phyloP scores from a whole-genome alignment of 2,797 vertebrate species.

The Urocyon cinereoargenteus region DNA sequence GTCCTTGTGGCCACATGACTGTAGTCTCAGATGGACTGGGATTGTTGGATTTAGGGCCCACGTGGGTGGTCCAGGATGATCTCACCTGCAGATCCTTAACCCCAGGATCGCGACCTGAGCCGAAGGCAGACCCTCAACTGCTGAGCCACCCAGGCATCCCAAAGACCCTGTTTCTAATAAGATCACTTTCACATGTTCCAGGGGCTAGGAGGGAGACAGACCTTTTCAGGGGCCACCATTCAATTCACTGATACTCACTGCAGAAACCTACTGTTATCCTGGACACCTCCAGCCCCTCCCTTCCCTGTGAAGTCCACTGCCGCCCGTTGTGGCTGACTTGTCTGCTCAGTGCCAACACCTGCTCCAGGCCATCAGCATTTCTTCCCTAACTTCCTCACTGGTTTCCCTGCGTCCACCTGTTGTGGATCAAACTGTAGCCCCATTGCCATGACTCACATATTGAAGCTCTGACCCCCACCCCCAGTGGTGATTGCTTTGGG shows the following conservation, averaged over 20 bases:
- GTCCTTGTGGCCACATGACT: not conserved
- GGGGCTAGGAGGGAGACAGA: too few relatives aligned
- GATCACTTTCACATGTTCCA: not conserved
- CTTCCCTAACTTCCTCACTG: not conserved
- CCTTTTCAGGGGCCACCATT: not conserved
- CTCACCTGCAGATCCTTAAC: not conserved
- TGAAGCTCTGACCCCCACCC: not conserved
- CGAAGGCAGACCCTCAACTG: too few relatives aligned
- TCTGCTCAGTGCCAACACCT: not conserved
- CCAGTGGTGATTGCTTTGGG: not conserved
- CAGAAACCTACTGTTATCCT: not conserved
- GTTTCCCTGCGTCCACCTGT: not conserved
- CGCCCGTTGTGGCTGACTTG: not conserved
- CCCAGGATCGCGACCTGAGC: too few relatives aligned
- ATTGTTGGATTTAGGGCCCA: not conserved
- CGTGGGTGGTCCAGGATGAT: not conserved
- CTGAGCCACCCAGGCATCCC: not conserved
- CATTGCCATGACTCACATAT: rapidly evolving
- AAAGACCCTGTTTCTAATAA: not conserved
- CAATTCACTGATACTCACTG: too few relatives aligned
- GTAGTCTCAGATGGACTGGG: not conserved
- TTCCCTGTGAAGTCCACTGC: not conserved
- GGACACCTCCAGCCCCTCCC: not conserved
- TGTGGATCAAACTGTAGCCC: not conserved
- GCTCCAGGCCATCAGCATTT: not conserved